Base-by-base conservation (phyloP, 2,888 invertebrate species). In the Drosophila nigricruria region DNA sequence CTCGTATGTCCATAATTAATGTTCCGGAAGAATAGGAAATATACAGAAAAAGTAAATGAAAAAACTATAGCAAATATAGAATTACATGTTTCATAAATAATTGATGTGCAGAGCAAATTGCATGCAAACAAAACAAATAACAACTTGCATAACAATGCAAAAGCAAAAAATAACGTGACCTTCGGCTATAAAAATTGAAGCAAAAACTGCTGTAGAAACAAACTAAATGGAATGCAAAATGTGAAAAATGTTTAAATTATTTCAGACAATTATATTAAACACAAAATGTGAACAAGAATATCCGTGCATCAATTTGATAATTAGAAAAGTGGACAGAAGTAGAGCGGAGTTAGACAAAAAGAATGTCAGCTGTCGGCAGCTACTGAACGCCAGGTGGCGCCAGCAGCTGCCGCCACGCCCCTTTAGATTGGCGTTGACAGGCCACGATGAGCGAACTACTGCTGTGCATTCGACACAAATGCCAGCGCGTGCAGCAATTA, bases 401-500 rank as follows among this genome's bases (percentile, higher is more conserved):
- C 16, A 36, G 57, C 16, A 63, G 38, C 56, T 30, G 30, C 10
- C 20, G 42, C 0, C 68, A 74, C 82, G 70, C 65, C 79, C 61
- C 45, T 66, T 56, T 27, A 61, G 65, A 73, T 74, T 79, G 77
- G 68, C 58, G 70, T 71, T 66, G 78, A 73, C 74, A 74, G 68
- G 60, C 59, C 36, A 18, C 32, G 43, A 34, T 34, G 49, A 16
- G 25, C 38, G 27, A 25, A n/a, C 36, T 25, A 61, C 53, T 58
- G 40, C 54, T 53, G 40, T 72, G 64, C 68, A 64, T 67, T 63
- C 42, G 68, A 69, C n/a, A 32, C 27, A 60, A 79, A 71, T 70
- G 69, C 43, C 70, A 70, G 72, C 47, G 62, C 50, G 56, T 32
- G 59, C 54, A 54, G 71, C 74, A 86, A 88, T 85, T 85, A 81